These are phyloP conservation scores for Drosophila recens DNA, from an alignment of 2,888 invertebrate species.

Conservation along the genomic window DNA sequence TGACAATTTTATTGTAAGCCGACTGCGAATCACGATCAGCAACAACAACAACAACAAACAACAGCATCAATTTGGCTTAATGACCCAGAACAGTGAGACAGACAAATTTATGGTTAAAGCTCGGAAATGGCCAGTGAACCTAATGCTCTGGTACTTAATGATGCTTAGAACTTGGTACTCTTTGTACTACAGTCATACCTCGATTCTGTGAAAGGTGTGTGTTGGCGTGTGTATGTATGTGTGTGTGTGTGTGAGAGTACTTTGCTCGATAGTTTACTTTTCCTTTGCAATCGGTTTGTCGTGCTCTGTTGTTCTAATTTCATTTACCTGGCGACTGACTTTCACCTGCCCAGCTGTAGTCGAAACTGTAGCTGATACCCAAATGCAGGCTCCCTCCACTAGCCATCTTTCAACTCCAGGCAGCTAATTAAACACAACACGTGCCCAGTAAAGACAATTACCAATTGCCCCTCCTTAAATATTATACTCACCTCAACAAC, in stretches of 20 bases:
- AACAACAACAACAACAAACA: conserved; percentile 20
- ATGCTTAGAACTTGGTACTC: conserved; percentile 40
- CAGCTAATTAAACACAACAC: conserved; percentile 53
- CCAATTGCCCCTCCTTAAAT: not conserved
- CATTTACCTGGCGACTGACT: conserved; percentile 51
- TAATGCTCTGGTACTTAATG: conserved; percentile 49
- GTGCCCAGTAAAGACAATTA: conserved; percentile 37
- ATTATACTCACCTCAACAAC: not conserved
- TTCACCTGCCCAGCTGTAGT: conserved; percentile 49
- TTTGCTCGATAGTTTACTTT: conserved; percentile 36
- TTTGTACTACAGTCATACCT: conserved; percentile 2
- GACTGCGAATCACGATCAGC: conserved; percentile 47
- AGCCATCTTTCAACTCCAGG: not conserved
- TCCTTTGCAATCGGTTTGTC: conserved; percentile 66
- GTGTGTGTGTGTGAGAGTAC: conserved; percentile 22
- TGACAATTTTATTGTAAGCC: conserved; percentile 76
- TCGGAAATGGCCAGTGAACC: conserved; percentile 56
- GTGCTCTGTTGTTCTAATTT: conserved; percentile 67
- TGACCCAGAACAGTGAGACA: conserved; percentile 54
- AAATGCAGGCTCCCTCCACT: conserved; percentile 21
- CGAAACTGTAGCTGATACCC: conserved; percentile 11
- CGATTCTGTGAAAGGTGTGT: conserved; percentile 50
- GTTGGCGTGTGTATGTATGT: conserved; percentile 6
- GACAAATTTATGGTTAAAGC: conserved; percentile 53
- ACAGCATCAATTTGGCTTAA: conserved; percentile 59